These are phyloP conservation scores for Thamnophis elegans DNA, from an alignment of 2,797 vertebrate genomes.

Conservation along the genomic window DNA sequence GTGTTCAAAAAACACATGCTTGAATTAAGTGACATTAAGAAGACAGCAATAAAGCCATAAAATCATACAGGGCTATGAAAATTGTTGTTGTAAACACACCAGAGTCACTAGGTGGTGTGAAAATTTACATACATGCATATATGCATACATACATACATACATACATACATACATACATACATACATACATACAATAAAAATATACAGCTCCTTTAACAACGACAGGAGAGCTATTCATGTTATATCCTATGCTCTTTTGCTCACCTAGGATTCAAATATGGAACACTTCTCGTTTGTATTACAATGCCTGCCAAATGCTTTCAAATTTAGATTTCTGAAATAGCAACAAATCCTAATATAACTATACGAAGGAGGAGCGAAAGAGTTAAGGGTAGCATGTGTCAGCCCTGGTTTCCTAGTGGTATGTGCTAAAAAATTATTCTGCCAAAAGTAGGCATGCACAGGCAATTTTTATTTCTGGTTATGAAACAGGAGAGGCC, in stretches of 20 bases:
- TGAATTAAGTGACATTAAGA: not conserved
- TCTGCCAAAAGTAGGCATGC: not conserved
- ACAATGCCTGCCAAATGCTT: not conserved
- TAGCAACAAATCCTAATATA: not conserved
- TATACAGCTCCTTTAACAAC: not conserved
- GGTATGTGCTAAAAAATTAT: conserved; percentile 2
- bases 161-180: too few species aligned
- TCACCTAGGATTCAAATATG: not conserved
- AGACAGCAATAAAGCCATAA: not conserved
- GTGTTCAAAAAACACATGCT: not conserved
- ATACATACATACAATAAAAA: not conserved
- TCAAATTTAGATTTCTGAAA: not conserved
- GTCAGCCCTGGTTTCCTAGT: not conserved
- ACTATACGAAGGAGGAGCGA: not conserved
- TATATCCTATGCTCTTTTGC: not conserved
- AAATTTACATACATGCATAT: not conserved
- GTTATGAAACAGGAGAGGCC: conserved; percentile 14
- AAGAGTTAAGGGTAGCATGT: conserved; percentile 2
- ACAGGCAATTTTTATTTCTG: conserved; percentile 8
- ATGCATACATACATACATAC: too few species aligned
- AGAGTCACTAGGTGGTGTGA: not conserved
- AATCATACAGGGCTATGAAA: not conserved
- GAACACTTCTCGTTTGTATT: not conserved
- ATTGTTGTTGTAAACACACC: not conserved
- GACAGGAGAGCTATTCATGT: not conserved